These are phyloP conservation scores for Protophormia terraenovae DNA, from an alignment of 2,888 invertebrate genomes.

Conservation along the genomic window DNA sequence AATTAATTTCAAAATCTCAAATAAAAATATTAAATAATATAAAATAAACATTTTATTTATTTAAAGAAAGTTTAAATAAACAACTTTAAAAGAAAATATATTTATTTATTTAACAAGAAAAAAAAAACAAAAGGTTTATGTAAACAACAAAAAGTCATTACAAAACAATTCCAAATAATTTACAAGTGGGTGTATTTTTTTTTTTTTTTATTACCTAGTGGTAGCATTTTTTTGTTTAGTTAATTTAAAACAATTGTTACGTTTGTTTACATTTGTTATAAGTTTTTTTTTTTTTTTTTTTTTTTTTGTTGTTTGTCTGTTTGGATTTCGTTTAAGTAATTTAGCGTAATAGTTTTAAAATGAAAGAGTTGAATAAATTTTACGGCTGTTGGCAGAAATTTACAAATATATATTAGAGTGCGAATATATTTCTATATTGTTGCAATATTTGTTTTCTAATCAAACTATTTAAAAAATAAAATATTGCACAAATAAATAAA, in stretches of 20 bases:
- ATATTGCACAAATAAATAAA: constrained; percentile 4
- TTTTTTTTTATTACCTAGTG: too few species aligned
- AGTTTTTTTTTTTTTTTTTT: neutral
- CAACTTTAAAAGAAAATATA: too few species aligned
- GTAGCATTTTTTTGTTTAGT: too few species aligned
- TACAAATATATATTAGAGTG: neutral
- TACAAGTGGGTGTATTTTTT: constrained; percentile 18
- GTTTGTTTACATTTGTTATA: constrained; percentile 8
- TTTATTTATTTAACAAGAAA: too few species aligned
- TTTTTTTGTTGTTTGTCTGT: neutral
- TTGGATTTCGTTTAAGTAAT: too few species aligned
- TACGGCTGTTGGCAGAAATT: constrained; percentile 27
- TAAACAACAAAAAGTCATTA: too few species aligned
- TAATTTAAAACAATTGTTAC: neutral
- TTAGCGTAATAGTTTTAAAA: constrained; percentile 1
- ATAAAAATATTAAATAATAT: too few species aligned
- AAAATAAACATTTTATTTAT: too few species aligned
- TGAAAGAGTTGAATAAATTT: constrained; percentile 52
- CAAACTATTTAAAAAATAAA: neutral
- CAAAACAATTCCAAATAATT: too few species aligned
- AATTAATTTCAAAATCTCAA: constrained; percentile 15
- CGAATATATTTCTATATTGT: neutral
- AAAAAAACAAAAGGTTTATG: too few species aligned
- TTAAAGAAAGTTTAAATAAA: too few species aligned
- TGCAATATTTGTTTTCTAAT: constrained; percentile 21